Percentiles rank a stretch among this genome's conserved stretches.
phyloP scores from a whole-genome alignment of 2,113 vertebrate species.

The Rousettus leschenaultii region DNA sequence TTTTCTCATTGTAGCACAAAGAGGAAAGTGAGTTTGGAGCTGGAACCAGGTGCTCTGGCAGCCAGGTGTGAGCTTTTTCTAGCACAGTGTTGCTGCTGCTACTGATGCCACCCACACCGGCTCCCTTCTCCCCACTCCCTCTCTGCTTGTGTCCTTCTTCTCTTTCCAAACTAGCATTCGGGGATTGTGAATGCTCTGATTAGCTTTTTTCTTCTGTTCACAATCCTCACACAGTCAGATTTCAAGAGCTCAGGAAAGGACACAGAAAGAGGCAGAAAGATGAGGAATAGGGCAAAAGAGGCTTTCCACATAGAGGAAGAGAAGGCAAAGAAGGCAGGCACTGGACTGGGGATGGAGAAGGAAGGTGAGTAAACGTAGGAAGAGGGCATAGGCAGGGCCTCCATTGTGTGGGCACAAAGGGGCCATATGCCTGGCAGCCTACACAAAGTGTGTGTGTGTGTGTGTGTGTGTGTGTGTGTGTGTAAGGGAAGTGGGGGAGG shows the following conservation, averaged over 20 bases:
- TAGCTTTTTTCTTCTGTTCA: background rate
- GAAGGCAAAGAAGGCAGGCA: background rate
- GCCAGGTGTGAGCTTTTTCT: background rate
- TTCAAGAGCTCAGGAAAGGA: background rate
- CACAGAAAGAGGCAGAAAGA: background rate
- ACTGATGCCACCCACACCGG: background rate
- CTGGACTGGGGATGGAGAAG: background rate
- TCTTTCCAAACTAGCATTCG: no score
- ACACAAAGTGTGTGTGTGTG: background rate
- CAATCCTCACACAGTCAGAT: background rate
- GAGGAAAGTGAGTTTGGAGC: background rate
- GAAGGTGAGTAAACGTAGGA: background rate
- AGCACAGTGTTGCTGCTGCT: background rate
- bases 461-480: background rate
- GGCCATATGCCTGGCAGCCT: slow-evolving; percentile 65
- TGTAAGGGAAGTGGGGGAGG: background rate
- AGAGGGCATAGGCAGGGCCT: slow-evolving; percentile 15
- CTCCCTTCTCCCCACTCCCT: background rate
- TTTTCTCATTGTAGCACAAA: background rate
- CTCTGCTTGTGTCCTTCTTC: background rate
- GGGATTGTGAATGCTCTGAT: background rate
- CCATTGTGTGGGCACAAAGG: slow-evolving; percentile 69
- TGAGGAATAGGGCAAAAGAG: background rate
- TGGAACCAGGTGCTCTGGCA: background rate
- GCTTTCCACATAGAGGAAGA: background rate